Evolutionary conservation across 64 coral and sea anemone species (phyloP).

Genomic region (Actinia tenebrosa): DNA sequence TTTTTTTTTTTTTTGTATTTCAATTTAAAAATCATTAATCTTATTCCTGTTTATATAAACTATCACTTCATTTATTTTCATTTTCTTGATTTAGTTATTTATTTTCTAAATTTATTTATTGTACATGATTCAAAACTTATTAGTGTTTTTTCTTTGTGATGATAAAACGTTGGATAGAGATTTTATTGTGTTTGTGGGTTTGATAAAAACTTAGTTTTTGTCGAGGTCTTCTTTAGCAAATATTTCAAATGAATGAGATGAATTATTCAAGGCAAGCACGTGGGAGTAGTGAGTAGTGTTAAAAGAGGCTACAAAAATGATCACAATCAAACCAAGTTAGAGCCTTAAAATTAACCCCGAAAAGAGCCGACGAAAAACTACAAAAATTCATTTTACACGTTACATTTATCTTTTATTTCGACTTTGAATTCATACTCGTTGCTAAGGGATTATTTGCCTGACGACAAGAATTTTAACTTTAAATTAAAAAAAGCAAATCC

Average conservation of each 20-base stretch:
- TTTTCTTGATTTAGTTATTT: not conserved
- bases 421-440: not conserved
- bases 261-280: not conserved
- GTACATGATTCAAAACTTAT: not conserved
- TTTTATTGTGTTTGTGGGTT: no score
- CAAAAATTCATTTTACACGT: not conserved
- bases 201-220: not conserved
- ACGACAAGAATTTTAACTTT: slow-evolving; percentile 1
- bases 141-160: not conserved
- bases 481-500: not conserved
- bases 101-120: not conserved
- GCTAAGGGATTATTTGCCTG: not conserved
- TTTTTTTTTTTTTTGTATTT: not conserved
- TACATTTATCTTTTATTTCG: not conserved
- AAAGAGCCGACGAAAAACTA: not conserved
- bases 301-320: not conserved
- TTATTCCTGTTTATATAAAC: not conserved
- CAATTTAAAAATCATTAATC: not conserved
- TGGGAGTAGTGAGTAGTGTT: not conserved
- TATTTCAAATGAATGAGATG: not conserved
- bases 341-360: not conserved
- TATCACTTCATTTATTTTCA: not conserved
- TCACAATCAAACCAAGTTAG: not conserved
- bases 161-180: no score
- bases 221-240: not conserved